Evolutionary conservation across 2,888 invertebrate species (phyloP), one percentile per base, ranked within the genome.

Genomic region (Tiliacea aurago): DNA sequence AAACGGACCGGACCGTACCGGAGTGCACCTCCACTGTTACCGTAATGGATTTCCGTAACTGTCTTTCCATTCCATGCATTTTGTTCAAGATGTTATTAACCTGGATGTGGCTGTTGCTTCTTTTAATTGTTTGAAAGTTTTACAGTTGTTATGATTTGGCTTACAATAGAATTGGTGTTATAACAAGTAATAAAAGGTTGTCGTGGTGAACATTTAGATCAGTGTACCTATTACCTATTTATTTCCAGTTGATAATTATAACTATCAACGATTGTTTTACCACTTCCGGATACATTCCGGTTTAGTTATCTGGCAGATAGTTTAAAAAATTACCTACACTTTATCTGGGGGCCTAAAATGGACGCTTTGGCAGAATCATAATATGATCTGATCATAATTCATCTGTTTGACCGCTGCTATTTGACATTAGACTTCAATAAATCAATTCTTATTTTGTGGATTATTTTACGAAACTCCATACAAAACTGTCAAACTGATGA

Each of bases 11-110:
- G n/a, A n/a, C 73, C 72, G 49, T 62, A 76, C 73, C 70, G 56
- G 71, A 86, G 76, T 63, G 53, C 71, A 73, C 73, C 77, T 83
- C 58, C 70, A 72, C 49, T 68, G 80, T 83, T 73, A 72, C 76
- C 70, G 58, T 84, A 85, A 84, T 85, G 84, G 80, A 84, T 84
- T 84, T 85, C 85, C 85, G 83, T 70, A 56, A 72, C 80, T 70
- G 73, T 80, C 74, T 73, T 69, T 76, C 53, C 53, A 76, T 68
- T 67, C 33, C 63, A 43, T 64, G 61, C 77, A 63, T 70, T 70
- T 65, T 68, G 66, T 70, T 69, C 28, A 13, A 70, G 72, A 73
- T 68, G 55, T 20, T 18, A 49, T 59, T 65, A n/a, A 43, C 28
- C 81, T 84, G 55, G 72, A 81, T 70, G 49, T 56, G 69, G 23